phyloP scores from a whole-genome alignment of 2,797 vertebrate species.

The Gallinago nigripennis region DNA sequence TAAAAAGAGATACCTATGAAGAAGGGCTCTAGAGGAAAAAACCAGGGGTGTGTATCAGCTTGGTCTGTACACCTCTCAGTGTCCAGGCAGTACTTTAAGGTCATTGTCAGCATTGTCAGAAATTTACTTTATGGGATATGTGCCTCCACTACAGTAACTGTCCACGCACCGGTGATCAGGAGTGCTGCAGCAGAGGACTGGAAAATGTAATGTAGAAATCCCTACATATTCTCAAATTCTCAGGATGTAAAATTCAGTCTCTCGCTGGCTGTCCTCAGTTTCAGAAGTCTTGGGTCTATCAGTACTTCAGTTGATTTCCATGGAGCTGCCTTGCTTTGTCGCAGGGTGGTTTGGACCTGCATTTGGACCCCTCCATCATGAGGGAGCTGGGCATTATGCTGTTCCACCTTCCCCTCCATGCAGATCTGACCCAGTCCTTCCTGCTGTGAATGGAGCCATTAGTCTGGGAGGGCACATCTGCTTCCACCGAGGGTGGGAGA shows the following conservation, averaged over 20 bases:
- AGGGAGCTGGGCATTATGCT: accelerated
- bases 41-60: neutral
- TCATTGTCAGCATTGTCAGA: neutral
- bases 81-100: neutral
- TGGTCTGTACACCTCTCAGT: neutral
- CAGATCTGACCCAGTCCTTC: neutral
- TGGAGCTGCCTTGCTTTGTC: neutral
- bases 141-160: neutral
- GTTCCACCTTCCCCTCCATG: neutral
- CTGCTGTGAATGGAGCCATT: accelerated
- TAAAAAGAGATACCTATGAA: neutral
- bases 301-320: neutral
- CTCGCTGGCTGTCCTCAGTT: neutral
- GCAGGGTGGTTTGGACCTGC: neutral
- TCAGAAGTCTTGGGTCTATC: neutral
- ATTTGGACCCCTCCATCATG: neutral
- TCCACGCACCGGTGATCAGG: neutral
- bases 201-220: neutral
- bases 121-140: neutral
- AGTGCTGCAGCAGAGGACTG: neutral
- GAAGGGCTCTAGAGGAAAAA: neutral
- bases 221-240: neutral
- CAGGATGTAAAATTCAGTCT: neutral
- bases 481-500: neutral
- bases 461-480: neutral